A percentile compares a stretch with the other conserved stretches of the same genome.
Evolutionary conservation across 2,113 vertebrate species (phyloP).

Genomic region (human (Homo sapiens)): GRCh38 chr7:66961001-66961500

Average conservation of each 20-base stretch:
- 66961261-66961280: neutral
- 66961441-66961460: neutral
- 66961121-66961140: too few relatives aligned
- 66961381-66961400: neutral
- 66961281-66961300: neutral
- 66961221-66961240: neutral
- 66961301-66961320: neutral
- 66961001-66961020: too few relatives aligned
- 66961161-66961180: neutral
- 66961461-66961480: too few relatives aligned
- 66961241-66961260: neutral
- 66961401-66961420: neutral
- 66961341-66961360: neutral
- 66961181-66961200: rapidly evolving
- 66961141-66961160: too few relatives aligned
- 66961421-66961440: neutral
- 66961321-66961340: neutral
- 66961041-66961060: too few relatives aligned
- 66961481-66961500: neutral
- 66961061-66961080: too few relatives aligned
- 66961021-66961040: too few relatives aligned
- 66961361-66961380: rapidly evolving
- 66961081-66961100: too few relatives aligned
- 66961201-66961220: too few relatives aligned
- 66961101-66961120: too few relatives aligned